Evolutionary conservation across 2,888 invertebrate species (phyloP).

Genomic region (Diarsia brunnea): DNA sequence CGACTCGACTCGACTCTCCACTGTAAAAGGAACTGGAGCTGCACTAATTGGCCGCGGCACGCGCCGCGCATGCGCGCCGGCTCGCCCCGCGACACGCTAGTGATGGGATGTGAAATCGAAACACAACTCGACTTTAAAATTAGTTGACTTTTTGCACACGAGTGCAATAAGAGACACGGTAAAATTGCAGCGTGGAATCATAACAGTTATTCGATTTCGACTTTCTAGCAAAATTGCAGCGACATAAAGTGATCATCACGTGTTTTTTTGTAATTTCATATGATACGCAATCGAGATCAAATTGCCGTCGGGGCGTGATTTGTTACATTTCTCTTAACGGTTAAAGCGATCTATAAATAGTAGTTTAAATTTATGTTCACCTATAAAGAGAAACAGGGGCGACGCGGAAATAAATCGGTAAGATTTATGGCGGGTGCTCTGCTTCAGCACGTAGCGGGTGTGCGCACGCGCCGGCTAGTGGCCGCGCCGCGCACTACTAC

Average conservation of each 20-base stretch:
- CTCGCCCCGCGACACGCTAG: conserved; percentile 83
- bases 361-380: conserved; percentile 80
- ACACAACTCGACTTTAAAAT: conserved; percentile 83
- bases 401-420: conserved; percentile 81
- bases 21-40: conserved; percentile 89
- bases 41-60: conserved; percentile 90
- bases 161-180: conserved; percentile 76
- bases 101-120: conserved; percentile 89
- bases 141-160: conserved; percentile 83
- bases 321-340: conserved; percentile 80
- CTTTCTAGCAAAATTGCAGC: conserved; percentile 79
- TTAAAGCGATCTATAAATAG: conserved; percentile 77
- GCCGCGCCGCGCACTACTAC: conserved; percentile 68
- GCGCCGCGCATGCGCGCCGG: conserved; percentile 85
- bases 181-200: conserved; percentile 76
- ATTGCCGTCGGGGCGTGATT: conserved; percentile 66
- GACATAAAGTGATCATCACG: conserved; percentile 66
- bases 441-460: conserved; percentile 69
- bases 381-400: conserved; percentile 82
- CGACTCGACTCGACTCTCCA: conserved; percentile 84
- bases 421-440: conserved; percentile 80
- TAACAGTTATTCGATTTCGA: conserved; percentile 80
- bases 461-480: conserved; percentile 43
- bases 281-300: conserved; percentile 66
- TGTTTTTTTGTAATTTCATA: conserved; percentile 68